Conservation (phyloP, 2,113 vertebrate species). For the Forbesichthys papilliferus region DNA sequence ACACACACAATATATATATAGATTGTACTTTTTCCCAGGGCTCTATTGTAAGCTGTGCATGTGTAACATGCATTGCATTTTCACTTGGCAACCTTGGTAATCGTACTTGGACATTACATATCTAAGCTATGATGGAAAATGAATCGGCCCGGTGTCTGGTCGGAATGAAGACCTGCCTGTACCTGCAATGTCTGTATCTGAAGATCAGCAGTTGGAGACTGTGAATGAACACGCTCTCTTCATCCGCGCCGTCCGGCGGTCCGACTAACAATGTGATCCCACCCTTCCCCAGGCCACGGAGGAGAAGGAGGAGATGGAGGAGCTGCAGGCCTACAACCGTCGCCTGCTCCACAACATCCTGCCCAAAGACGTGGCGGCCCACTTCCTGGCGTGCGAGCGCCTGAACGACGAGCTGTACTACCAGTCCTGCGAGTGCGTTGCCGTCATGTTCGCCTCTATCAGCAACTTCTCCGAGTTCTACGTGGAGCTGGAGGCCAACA, state of each 20-base stretch:
- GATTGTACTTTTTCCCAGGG: too few species aligned
- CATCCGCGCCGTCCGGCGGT: not conserved
- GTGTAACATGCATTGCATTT: too few species aligned
- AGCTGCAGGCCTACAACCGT: slow-evolving; percentile 95
- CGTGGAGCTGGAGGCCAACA: slow-evolving; percentile 97
- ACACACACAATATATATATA: too few species aligned
- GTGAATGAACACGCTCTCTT: too few species aligned
- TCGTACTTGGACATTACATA: too few species aligned
- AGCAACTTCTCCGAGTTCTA: slow-evolving; percentile 99
- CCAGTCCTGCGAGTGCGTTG: slow-evolving; percentile 96
- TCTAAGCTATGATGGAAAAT: too few species aligned
- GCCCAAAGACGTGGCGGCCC: slow-evolving; percentile 94
- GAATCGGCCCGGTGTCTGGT: too few species aligned
- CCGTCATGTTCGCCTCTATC: slow-evolving; percentile 98
- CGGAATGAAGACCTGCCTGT: too few species aligned
- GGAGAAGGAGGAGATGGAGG: slow-evolving; percentile 99
- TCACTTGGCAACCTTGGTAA: too few species aligned
- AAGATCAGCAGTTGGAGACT: too few species aligned
- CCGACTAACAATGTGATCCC: not conserved
- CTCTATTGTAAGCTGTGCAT: too few species aligned
- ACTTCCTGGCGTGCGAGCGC: slow-evolving; percentile 89
- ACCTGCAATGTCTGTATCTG: too few species aligned
- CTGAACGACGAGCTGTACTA: slow-evolving; percentile 97
- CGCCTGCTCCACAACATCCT: slow-evolving; percentile 96
- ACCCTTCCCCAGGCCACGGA: slow-evolving; percentile 84